Conservation (phyloP, 1,140 invertebrate species). For the Coenobita brevimanus region DNA sequence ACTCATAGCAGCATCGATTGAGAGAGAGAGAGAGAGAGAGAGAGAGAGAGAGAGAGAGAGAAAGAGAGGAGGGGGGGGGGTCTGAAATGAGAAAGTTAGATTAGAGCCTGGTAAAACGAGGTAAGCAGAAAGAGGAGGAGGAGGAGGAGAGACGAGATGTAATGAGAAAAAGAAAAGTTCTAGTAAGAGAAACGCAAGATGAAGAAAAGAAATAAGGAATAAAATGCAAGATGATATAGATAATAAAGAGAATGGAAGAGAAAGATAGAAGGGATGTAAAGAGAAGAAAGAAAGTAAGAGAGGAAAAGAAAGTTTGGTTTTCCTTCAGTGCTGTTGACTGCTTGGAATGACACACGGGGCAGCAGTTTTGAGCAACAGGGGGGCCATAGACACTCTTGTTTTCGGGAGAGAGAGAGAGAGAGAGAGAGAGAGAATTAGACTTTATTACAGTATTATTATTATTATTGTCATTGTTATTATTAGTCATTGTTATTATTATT, state of each 20-base stretch:
- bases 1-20: constrained; percentile 36
- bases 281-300: not conserved
- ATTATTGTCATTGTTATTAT: too few species aligned
- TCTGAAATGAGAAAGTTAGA: not conserved
- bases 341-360: not conserved
- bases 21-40: constrained; percentile 7
- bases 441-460: too few species aligned
- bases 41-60: constrained; percentile 9
- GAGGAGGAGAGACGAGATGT: not conserved
- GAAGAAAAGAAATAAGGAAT: not conserved
- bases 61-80: not conserved
- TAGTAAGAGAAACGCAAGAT: not conserved
- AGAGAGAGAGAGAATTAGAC: too few species aligned
- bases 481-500: too few species aligned
- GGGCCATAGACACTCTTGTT: too few species aligned
- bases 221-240: too few species aligned
- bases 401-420: too few species aligned
- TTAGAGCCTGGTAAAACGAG: too few species aligned
- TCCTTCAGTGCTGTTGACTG: constrained; percentile 2
- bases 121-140: not conserved
- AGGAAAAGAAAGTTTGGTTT: not conserved
- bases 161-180: too few species aligned
- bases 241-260: not conserved
- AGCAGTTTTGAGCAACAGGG: not conserved
- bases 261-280: not conserved